A percentile compares a stretch with the other conserved stretches of the same genome.
phyloP scores from a whole-genome alignment of 2,113 vertebrate species.

The Hucho hucho region DNA sequence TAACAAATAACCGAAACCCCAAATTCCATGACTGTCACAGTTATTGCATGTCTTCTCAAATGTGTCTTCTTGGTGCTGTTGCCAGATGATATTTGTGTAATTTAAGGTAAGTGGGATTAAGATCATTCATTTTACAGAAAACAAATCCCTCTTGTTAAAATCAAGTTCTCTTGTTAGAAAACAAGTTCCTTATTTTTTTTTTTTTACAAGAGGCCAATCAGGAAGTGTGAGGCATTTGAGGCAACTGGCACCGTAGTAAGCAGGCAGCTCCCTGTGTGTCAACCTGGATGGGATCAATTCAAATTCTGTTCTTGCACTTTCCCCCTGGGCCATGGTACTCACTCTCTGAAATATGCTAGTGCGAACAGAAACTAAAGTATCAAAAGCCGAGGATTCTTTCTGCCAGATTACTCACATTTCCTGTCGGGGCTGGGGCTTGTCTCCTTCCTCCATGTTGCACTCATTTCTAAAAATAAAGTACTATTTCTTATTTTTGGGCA shows the following conservation, averaged over 20 bases:
- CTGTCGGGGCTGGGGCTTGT: conserved; percentile 24
- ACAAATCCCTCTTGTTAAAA: conserved; percentile 21
- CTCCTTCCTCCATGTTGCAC: conserved; percentile 24
- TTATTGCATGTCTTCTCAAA: not conserved
- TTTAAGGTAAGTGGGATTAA: conserved; percentile 9
- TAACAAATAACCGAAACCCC: no score
- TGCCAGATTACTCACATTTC: conserved; percentile 18
- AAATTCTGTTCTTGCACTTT: conserved; percentile 52
- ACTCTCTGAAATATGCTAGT: conserved; percentile 39
- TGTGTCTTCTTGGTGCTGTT: not conserved
- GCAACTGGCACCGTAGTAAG: conserved; percentile 19
- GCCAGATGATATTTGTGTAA: not conserved
- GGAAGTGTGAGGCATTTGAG: conserved; percentile 33
- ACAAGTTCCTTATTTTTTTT: not conserved
- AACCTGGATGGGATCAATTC: conserved; percentile 45
- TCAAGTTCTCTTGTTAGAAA: not conserved
- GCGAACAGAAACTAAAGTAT: conserved; percentile 40
- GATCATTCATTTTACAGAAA: conserved; percentile 20
- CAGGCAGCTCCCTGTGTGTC: conserved; percentile 30
- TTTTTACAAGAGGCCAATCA: conserved; percentile 24
- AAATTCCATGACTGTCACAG: no score
- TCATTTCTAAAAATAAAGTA: conserved; percentile 51
- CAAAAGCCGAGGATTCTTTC: conserved; percentile 15
- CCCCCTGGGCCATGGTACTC: conserved; percentile 21
- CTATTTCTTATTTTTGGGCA: conserved; percentile 39